These are phyloP conservation scores for Pachycephala philippinensis DNA, from an alignment of 2,113 vertebrate genomes.

Conservation along the genomic window DNA sequence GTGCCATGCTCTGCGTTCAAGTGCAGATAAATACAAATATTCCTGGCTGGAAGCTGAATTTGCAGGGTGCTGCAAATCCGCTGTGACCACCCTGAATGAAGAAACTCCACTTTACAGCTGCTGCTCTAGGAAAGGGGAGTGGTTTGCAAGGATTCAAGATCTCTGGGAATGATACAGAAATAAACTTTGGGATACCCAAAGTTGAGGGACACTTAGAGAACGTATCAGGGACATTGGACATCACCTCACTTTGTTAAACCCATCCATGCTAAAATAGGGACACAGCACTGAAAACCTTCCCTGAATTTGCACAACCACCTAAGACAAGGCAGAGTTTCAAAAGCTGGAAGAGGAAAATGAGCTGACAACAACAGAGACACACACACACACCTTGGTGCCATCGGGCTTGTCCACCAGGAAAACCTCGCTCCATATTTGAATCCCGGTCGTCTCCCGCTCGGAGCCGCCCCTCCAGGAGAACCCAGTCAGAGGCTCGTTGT, in stretches of 20 bases:
- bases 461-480: slow-evolving; percentile 98
- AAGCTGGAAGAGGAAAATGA: background rate
- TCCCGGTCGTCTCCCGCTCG: slow-evolving; percentile 95
- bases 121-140: background rate
- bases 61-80: background rate
- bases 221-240: accelerated
- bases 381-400: slow-evolving; percentile 83
- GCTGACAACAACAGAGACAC: background rate
- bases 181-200: background rate
- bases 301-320: background rate
- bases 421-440: slow-evolving; percentile 97
- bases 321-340: background rate
- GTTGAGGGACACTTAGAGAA: background rate
- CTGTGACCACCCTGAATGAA: background rate
- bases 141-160: background rate
- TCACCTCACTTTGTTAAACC: background rate
- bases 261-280: background rate
- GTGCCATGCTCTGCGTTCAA: background rate
- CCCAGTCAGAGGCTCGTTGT: slow-evolving; percentile 91
- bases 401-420: slow-evolving; percentile 95
- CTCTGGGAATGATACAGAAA: background rate
- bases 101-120: background rate
- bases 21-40: background rate
- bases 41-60: background rate
- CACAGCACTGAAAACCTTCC: background rate